A percentile compares a stretch with the other conserved stretches of the same genome.
Evolutionary conservation across 2,888 invertebrate genomes (phyloP).

Genomic region (Yponomeuta sedellus): DNA sequence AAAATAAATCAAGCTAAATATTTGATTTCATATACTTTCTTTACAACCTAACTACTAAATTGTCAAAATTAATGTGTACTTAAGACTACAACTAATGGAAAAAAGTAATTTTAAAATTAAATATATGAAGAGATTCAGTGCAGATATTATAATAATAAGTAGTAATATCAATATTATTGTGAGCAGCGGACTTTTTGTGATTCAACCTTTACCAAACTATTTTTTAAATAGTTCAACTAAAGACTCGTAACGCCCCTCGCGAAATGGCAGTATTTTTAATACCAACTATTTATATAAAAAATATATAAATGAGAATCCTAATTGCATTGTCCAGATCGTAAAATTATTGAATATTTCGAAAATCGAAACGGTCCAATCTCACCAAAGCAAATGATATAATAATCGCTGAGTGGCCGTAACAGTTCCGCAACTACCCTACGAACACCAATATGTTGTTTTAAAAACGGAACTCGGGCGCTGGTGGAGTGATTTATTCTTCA

Average conservation of each 20-base stretch:
- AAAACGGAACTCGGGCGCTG: background rate
- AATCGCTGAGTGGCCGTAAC: slow-evolving; percentile 39
- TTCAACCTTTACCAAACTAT: slow-evolving; percentile 59
- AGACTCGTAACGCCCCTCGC: slow-evolving; percentile 44
- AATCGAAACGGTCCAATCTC: slow-evolving; percentile 36
- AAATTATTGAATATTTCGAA: background rate
- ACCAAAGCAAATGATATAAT: slow-evolving; percentile 33
- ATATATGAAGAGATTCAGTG: slow-evolving; percentile 34
- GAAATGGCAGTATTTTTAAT: background rate
- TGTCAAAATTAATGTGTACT: slow-evolving; percentile 49
- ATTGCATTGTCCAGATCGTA: background rate
- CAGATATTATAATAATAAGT: slow-evolving; percentile 20
- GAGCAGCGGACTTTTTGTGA: slow-evolving; percentile 30
- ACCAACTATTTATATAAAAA: background rate
- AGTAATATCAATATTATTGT: background rate
- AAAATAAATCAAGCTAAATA: slow-evolving; percentile 1
- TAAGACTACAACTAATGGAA: slow-evolving; percentile 29
- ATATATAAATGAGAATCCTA: background rate
- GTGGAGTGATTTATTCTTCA: background rate
- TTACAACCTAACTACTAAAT: slow-evolving; percentile 53
- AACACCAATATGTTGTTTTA: slow-evolving; percentile 18
- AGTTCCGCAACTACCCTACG: slow-evolving; percentile 52
- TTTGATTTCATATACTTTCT: slow-evolving; percentile 41
- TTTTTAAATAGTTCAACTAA: slow-evolving; percentile 66
- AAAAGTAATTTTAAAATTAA: background rate